A percentile compares a stretch with the other conserved stretches of the same genome.
Conservation (phyloP, 37 sponge, comb jelly and placozoan species). For the Axinella damicornis region DNA sequence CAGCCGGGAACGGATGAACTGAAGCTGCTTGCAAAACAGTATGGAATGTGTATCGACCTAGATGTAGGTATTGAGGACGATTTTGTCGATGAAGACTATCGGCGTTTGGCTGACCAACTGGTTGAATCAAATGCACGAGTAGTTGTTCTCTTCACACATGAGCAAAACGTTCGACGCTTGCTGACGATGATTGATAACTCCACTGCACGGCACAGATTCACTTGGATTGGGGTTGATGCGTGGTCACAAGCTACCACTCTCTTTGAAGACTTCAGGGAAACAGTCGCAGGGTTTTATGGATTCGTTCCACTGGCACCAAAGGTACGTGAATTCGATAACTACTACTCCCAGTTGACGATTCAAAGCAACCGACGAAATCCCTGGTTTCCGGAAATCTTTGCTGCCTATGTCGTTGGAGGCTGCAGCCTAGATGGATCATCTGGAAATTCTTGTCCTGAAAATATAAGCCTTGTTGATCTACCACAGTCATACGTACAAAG, state of each 20-base stretch:
- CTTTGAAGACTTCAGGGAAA: background rate
- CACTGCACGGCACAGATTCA: constrained; percentile 20
- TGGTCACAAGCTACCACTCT: constrained; percentile 53
- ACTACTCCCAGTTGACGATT: constrained; percentile 57
- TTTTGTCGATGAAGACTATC: background rate
- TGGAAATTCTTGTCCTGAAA: background rate
- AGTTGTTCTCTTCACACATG: constrained; percentile 11
- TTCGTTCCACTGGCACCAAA: constrained; percentile 37
- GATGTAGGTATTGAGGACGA: background rate
- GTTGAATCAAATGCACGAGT: constrained; percentile 26
- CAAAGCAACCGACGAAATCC: constrained; percentile 50
- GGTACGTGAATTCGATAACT: constrained; percentile 24
- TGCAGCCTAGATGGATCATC: background rate
- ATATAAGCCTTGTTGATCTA: background rate
- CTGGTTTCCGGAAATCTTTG: constrained; percentile 58
- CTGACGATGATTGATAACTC: background rate
- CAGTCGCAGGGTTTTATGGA: constrained; percentile 59
- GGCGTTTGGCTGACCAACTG: background rate
- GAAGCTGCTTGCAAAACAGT: background rate
- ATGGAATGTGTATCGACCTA: constrained; percentile 36
- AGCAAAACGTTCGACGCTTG: background rate
- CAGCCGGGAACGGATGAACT: constrained; percentile 36
- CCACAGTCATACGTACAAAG: constrained; percentile 28
- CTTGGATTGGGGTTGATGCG: constrained; percentile 75
- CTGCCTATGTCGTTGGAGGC: background rate